Evolutionary conservation across 2,888 invertebrate species (phyloP), one percentile per base, ranked within the genome.

Genomic region (Dascillus cervinus): DNA sequence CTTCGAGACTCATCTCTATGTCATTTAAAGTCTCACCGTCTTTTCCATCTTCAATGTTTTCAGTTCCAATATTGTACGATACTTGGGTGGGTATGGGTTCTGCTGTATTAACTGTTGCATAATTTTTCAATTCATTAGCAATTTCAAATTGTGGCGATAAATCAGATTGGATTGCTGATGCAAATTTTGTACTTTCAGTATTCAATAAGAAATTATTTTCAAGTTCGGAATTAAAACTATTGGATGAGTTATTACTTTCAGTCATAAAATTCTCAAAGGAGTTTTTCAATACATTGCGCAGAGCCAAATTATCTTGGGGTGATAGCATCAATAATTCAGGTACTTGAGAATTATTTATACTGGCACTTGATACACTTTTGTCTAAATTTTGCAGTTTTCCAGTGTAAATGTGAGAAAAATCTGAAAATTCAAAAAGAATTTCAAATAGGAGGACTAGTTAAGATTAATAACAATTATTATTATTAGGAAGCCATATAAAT

Each of bases 21-120:
- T 59, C 53, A 32, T 63, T 53, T 5, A 63, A 50, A 22, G 62
- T 59, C 34, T 56, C 59, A 10, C 56, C 58, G 26, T 57, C 60
- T 39, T 56, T 58, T 8, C 56, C 57, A 32, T 61, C 55, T 41
- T 63, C 62, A 2, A 64, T 48, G 34, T 60, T 63, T 39, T 65
- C 63, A 1, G 58, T 62, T 3, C 65, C 65, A 22, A 65, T 60
- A 34, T 65, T 64, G 39, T 56, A 65, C 1, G 63, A 57, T 19
- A 64, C 44, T 34, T 65, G 63, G 3, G 60, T 58, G 3, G 56
- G 56, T 26, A 64, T 52, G n/a, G 62, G 59, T 46, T 64, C 64
- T 0, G 63, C 55, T n/a, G 59, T 60, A 39, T 61, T 61, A 8
- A 65, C 60, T 3, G 65, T 64, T 1, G 65, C 65, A 41, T 64